Conservation (phyloP, 2,797 vertebrate genomes). For the Merluccius polli region DNA sequence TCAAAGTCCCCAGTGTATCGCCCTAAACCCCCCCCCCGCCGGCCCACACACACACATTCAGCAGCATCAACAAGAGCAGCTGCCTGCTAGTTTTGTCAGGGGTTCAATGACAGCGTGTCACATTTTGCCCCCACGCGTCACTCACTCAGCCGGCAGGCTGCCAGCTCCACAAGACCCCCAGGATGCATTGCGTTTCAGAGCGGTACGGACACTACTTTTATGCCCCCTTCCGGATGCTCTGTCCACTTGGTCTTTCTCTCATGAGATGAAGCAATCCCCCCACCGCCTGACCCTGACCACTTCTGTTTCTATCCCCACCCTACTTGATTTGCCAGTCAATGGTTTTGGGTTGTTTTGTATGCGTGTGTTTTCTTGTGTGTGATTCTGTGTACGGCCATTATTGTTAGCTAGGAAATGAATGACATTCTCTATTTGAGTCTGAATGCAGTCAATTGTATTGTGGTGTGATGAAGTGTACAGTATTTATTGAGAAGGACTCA, state of each 20-base stretch:
- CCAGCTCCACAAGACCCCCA: constrained; percentile 12
- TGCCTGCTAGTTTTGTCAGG: constrained; percentile 52
- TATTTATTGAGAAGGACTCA: constrained; percentile 61
- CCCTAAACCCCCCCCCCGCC: constrained; percentile 3
- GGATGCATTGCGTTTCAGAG: constrained; percentile 49
- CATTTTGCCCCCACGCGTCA: constrained; percentile 44
- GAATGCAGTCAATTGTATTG: constrained; percentile 37
- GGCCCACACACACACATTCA: constrained; percentile 10
- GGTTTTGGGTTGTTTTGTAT: no score
- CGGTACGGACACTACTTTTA: background rate
- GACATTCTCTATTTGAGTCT: constrained; percentile 40
- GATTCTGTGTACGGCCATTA: background rate
- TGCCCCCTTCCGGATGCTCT: no score
- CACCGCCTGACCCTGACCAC: background rate
- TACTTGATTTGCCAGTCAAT: background rate
- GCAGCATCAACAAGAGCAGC: constrained; percentile 45
- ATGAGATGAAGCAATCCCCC: no score
- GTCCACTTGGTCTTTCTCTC: no score
- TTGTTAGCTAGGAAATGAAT: constrained; percentile 1
- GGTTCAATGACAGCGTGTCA: constrained; percentile 50
- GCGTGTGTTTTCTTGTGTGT: background rate
- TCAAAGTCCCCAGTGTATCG: constrained; percentile 28
- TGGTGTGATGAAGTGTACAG: constrained; percentile 52
- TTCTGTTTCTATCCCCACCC: no score
- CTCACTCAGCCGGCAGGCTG: constrained; percentile 11